Percentiles rank a stretch among this genome's conserved stretches.
These are phyloP conservation scores for Caenorhabditis inopinata DNA, from an alignment of 1,140 invertebrate genomes.

Conservation along the genomic window DNA sequence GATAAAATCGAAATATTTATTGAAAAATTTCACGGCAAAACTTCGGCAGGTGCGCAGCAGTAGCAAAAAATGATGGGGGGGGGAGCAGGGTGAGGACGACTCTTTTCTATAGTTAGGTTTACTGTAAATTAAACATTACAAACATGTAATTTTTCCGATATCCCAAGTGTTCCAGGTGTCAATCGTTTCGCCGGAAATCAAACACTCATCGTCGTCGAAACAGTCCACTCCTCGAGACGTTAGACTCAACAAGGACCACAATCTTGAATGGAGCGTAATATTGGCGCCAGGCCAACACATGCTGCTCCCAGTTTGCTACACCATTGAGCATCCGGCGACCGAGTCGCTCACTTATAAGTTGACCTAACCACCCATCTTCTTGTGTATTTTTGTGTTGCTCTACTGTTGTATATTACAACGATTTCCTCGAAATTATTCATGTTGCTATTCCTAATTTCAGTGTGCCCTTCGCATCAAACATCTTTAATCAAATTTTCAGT, in stretches of 20 bases:
- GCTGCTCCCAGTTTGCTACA: slow-evolving; percentile 47
- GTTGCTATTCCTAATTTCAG: too few species aligned
- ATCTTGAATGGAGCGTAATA: slow-evolving; percentile 50
- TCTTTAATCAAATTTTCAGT: too few species aligned
- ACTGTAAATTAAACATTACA: too few species aligned
- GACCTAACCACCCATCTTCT: not conserved
- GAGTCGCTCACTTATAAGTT: slow-evolving; percentile 44
- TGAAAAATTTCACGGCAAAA: too few species aligned
- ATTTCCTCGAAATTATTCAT: too few species aligned
- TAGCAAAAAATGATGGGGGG: too few species aligned
- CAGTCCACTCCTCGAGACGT: slow-evolving; percentile 26
- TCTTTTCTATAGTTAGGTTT: too few species aligned
- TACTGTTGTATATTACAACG: not conserved
- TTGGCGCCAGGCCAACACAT: slow-evolving; percentile 47
- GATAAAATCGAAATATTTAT: too few species aligned
- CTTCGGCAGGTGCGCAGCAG: too few species aligned
- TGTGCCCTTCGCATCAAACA: too few species aligned
- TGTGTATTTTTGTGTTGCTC: not conserved
- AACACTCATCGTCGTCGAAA: not conserved
- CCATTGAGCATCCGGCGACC: slow-evolving; percentile 46
- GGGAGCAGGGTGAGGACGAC: too few species aligned
- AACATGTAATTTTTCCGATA: not conserved
- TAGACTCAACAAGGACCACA: slow-evolving; percentile 50
- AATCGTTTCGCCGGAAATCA: slow-evolving; percentile 53
- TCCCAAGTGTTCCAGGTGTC: slow-evolving; percentile 44